A percentile compares a stretch with the other conserved stretches of the same genome.
These are phyloP conservation scores for Eupeodes latifasciatus DNA, from an alignment of 2,888 invertebrate genomes.

Conservation along the genomic window DNA sequence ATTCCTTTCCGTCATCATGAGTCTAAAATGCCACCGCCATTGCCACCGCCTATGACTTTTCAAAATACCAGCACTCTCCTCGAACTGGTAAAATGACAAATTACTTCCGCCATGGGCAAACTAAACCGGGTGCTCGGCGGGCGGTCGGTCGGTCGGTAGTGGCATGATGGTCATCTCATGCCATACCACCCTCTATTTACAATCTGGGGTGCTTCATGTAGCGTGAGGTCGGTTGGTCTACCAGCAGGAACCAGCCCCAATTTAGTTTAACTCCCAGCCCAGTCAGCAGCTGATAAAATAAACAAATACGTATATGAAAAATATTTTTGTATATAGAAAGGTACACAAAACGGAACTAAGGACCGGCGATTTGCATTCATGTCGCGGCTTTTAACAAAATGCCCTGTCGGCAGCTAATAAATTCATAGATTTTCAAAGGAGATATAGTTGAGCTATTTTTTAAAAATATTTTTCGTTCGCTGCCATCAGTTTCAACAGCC, in stretches of 20 bases:
- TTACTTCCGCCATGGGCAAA: constrained; percentile 67
- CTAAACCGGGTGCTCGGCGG: constrained; percentile 29
- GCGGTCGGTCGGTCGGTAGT: too few relatives aligned
- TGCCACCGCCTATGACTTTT: constrained; percentile 5
- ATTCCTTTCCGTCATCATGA: not conserved
- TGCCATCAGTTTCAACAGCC: not conserved
- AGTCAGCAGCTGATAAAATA: constrained; percentile 34
- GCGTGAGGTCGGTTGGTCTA: constrained; percentile 15
- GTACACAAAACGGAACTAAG: constrained; percentile 36
- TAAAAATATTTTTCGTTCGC: not conserved
- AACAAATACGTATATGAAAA: not conserved
- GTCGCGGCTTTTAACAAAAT: constrained; percentile 72
- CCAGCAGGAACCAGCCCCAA: constrained; percentile 30
- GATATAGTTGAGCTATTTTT: constrained; percentile 44
- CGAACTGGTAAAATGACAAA: constrained; percentile 71
- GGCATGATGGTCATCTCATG: constrained; percentile 31
- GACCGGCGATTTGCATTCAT: constrained; percentile 70
- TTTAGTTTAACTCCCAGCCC: constrained; percentile 21
- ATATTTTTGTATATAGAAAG: not conserved
- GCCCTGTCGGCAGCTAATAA: constrained; percentile 73
- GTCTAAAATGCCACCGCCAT: constrained; percentile 15
- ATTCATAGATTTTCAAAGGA: constrained; percentile 67
- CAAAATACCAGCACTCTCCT: constrained; percentile 61
- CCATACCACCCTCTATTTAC: not conserved
- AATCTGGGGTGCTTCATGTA: constrained; percentile 1